Conservation (phyloP, 1,140 invertebrate genomes). For the Stegodyphus mimosarum region DNA sequence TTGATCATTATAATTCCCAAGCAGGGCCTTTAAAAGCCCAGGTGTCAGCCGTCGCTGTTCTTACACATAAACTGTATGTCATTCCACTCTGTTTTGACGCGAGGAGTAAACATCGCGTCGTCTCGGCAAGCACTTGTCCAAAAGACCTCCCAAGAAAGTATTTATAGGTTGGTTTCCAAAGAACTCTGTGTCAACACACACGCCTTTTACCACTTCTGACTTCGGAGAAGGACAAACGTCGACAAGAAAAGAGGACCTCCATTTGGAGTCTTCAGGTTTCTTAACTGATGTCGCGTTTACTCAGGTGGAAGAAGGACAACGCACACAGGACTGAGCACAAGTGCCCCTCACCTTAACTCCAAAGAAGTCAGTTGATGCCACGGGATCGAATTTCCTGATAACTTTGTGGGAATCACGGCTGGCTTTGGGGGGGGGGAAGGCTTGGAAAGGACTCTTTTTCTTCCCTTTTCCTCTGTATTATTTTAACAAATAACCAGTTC, state of each 20-base stretch:
- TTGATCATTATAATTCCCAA: not conserved
- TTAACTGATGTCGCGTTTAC: constrained; percentile 35
- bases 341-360: too few species aligned
- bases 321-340: too few species aligned
- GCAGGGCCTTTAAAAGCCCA: constrained; percentile 17
- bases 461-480: too few species aligned
- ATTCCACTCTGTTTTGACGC: constrained; percentile 20
- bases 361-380: too few species aligned
- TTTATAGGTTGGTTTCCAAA: constrained; percentile 33
- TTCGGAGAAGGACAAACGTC: constrained; percentile 21
- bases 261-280: not conserved
- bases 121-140: constrained; percentile 14
- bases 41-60: constrained; percentile 28
- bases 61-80: constrained; percentile 33
- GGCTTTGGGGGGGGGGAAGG: not conserved
- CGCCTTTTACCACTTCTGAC: constrained; percentile 50
- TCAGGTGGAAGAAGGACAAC: constrained; percentile 39
- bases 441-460: not conserved
- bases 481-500: too few species aligned
- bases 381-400: not conserved
- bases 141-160: constrained; percentile 48
- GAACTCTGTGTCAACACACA: constrained; percentile 51
- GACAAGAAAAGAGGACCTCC: constrained; percentile 11
- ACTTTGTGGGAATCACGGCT: too few species aligned
- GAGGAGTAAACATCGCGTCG: constrained; percentile 49